Evolutionary conservation across 2,113 vertebrate genomes (phyloP), one percentile per base, ranked within the genome.

Genomic region (Cebidichthys violaceus): DNA sequence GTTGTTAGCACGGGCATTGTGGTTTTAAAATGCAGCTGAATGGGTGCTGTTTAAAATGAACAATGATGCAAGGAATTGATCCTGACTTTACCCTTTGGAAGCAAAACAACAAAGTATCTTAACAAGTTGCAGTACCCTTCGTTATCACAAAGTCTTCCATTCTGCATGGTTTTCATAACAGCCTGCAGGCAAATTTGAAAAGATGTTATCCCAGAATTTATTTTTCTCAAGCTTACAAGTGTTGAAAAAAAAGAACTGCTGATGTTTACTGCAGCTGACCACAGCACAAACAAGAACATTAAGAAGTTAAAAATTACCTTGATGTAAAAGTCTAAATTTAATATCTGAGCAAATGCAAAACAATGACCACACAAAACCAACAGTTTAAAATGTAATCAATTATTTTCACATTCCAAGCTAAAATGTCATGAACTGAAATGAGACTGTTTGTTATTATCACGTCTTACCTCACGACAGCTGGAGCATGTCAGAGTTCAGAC

Each of bases 401-500:
- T 31, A 79, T 35, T 75, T 50, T 65, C 57, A 39, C 22, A 35
- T 22, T 14, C 55, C 20, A 1, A 22, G 9, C 52, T 66, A n/a
- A 72, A 64, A 17, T 82, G 62, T 47, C n/a, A n/a, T 45, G 27
- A 50, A 6, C 35, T 67, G 6, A 35, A 54, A 54, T 10, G 9
- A 47, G 37, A 6, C 3, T 39, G 72, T 62, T 79, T 83, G 39
- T 82, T 75, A 84, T 72, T 52, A 70, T 85, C 73, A 54, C 15
- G 1, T 60, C 75, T 70, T 70, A 45, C 57, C 73, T 66, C 61
- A 54, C 5, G 54, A 45, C 91, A 90, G 83, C 84, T 88, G 77
- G 43, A 59, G 41, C 0, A 14, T 37, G 65, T 90, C 75, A 60
- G 35, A 47, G 33, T 52, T 81, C 24, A 9, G 22, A 10, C 33